Conservation (phyloP, 2,797 vertebrate genomes). For the Cyprinodon diabolis region DNA sequence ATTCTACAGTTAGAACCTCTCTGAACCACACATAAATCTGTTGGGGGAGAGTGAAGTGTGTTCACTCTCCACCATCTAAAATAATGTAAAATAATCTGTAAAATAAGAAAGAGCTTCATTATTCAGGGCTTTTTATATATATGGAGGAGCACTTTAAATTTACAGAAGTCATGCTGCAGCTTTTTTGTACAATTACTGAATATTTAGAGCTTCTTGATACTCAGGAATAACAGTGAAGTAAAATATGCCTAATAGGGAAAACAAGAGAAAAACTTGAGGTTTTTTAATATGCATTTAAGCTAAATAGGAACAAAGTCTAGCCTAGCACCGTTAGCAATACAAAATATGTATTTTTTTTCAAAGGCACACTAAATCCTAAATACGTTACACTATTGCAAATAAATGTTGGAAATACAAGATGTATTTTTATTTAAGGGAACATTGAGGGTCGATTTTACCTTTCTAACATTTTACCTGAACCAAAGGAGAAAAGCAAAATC, state of each 20-base stretch:
- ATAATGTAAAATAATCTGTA: neutral
- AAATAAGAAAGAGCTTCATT: neutral
- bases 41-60: neutral
- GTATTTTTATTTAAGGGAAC: neutral
- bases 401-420: neutral
- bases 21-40: neutral
- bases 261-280: neutral
- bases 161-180: too few relatives aligned
- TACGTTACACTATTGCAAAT: neutral
- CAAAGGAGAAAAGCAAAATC: neutral
- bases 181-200: neutral
- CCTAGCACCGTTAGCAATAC: neutral
- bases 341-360: neutral
- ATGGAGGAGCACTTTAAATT: neutral
- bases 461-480: neutral
- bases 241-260: neutral
- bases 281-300: neutral
- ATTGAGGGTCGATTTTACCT: slow-evolving; percentile 1
- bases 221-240: neutral
- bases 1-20: neutral
- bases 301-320: neutral
- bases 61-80: too few relatives aligned
- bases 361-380: neutral
- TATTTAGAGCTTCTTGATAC: neutral
- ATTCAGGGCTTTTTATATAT: neutral